Base-by-base conservation (phyloP, 2,888 invertebrate species). In the Eumerus sabulonum region DNA sequence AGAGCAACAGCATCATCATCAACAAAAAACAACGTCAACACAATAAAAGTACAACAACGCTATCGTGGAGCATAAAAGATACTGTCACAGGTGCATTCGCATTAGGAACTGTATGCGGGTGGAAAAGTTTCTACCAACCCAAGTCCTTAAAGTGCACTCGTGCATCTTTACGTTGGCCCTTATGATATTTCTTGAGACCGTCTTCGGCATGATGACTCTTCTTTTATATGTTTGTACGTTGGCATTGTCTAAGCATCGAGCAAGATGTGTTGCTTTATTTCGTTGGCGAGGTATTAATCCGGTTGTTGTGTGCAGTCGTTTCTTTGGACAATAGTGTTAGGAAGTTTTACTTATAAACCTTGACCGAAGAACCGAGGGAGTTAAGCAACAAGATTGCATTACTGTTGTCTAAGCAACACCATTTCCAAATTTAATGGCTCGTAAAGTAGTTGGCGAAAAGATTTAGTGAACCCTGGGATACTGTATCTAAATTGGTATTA, bases 31-130 rank as follows among this genome's bases (percentile, higher is more conserved):
- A 27, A 27, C n/a, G n/a, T n/a, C n/a, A n/a, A n/a, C n/a, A n/a
- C 7, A 27, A 27, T 27, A 27, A 27, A 27, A 27, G 3, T n/a
- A n/a, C n/a, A n/a, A 7, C 27, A 27, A 27, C 7, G 27, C 27
- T 27, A 7, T 27, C 3, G 14, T 7, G 11, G 38, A 51, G 50
- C 35, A 63, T 42, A 42, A 54, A 74, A 62, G 44, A 63, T 57
- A 57, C 62, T 63, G 62, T 56, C 62, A 51, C 70, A 76, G 76
- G 76, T 76, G 76, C 53, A 59, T 57, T 56, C 68, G 62, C 56
- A 74, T 63, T 68, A 74, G 38, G 38, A 45, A 36, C 51, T 76
- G 62, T 68, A 62, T 74, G 56, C 40, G 40, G 56, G 63, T 51
- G 53, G 11, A 40, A 40, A 76, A 74, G 13, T 68, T 63, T 57